Evolutionary conservation across 2,797 vertebrate species (phyloP).

Genomic region (Percopsis omiscomaycus): DNA sequence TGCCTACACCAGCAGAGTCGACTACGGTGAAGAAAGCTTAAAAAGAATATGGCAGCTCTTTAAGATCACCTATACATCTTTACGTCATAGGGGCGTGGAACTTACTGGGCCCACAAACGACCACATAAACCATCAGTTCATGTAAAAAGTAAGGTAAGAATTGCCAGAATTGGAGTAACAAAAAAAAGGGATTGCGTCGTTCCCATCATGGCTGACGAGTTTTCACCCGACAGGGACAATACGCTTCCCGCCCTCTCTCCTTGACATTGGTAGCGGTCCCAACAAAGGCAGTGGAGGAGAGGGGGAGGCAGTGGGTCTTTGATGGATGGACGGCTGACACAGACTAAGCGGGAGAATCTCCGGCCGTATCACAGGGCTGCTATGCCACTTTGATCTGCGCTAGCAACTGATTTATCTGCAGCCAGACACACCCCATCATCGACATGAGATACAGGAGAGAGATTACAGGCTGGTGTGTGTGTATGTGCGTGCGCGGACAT

Average conservation of each 20-base stretch:
- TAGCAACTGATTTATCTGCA: constrained; percentile 52
- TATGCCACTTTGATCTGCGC: constrained; percentile 51
- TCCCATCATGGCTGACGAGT: too few relatives aligned
- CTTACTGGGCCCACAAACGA: background rate
- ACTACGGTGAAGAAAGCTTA: too few relatives aligned
- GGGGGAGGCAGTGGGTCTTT: constrained; percentile 21
- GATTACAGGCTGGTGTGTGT: constrained; percentile 23
- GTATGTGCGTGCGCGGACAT: background rate
- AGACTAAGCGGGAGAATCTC: constrained; percentile 5
- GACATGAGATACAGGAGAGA: constrained; percentile 45
- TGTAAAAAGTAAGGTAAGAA: background rate
- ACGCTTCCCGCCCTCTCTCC: background rate
- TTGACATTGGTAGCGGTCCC: constrained; percentile 20
- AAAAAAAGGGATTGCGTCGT: too few relatives aligned
- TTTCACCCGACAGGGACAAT: too few relatives aligned
- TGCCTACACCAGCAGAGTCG: too few relatives aligned
- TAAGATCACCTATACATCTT: too few relatives aligned
- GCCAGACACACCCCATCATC: constrained; percentile 55
- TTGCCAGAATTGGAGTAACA: background rate
- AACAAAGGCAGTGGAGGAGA: constrained; percentile 40
- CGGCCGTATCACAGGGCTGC: constrained; percentile 35
- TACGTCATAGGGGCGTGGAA: too few relatives aligned
- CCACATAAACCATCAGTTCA: background rate
- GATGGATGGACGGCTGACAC: constrained; percentile 54
- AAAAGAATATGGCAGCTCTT: constrained; percentile 1